These are phyloP conservation scores for Sclerurus mexicanus DNA, from an alignment of 2,113 vertebrate species.

Conservation along the genomic window DNA sequence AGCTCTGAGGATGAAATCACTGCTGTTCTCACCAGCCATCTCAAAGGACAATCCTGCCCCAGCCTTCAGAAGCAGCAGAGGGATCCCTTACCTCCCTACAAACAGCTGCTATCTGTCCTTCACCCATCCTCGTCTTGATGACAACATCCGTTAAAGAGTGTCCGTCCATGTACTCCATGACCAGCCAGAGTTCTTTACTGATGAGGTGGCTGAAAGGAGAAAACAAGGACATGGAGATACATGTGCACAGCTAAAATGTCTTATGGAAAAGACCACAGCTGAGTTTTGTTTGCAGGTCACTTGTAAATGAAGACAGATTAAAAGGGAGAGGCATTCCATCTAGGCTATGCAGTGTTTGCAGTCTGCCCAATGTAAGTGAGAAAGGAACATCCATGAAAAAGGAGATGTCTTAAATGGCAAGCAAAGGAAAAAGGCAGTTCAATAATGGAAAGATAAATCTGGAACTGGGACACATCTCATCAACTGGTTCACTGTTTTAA, in stretches of 20 bases:
- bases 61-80: rapidly evolving
- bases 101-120: constrained; percentile 95
- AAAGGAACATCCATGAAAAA: neutral
- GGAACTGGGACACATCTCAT: neutral
- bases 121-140: constrained; percentile 91
- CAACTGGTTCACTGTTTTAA: neutral
- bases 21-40: neutral
- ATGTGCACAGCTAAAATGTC: neutral
- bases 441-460: neutral
- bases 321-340: neutral
- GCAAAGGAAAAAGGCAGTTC: neutral
- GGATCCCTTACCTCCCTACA: constrained; percentile 88
- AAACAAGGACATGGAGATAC: neutral
- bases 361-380: neutral
- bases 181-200: constrained; percentile 95
- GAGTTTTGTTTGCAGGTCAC: neutral
- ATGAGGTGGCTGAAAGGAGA: constrained; percentile 87
- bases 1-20: neutral
- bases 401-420: neutral
- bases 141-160: constrained; percentile 93
- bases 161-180: constrained; percentile 97
- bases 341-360: neutral
- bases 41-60: neutral
- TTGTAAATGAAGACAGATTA: neutral
- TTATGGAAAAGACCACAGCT: neutral